Evolutionary conservation across 2,113 vertebrate genomes (phyloP).

Genomic region (Takifugu bimaculatus): DNA sequence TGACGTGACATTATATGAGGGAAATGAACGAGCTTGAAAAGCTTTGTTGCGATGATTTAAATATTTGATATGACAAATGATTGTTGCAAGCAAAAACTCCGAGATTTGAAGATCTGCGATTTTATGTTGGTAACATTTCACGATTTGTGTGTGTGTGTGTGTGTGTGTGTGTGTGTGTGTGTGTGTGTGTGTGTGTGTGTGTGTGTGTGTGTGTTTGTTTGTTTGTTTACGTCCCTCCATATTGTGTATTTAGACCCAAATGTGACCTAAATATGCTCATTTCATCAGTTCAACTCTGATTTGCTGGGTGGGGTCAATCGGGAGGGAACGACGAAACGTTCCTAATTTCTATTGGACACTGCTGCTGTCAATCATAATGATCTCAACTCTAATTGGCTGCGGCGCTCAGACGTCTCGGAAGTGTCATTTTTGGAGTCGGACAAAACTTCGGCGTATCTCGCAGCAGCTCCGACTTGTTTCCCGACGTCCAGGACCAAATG

Average conservation of each 20-base stretch:
- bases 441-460: slow-evolving; percentile 35
- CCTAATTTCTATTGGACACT: slow-evolving; percentile 30
- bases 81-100: neutral
- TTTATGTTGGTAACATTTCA: neutral
- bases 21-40: too few species aligned
- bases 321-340: neutral
- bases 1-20: too few species aligned
- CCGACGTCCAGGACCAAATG: slow-evolving; percentile 33
- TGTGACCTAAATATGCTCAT: neutral
- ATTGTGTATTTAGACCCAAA: too few species aligned
- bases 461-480: slow-evolving; percentile 14
- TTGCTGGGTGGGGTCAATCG: neutral
- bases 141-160: neutral
- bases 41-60: too few species aligned
- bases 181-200: neutral
- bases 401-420: slow-evolving; percentile 30
- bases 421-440: slow-evolving; percentile 57
- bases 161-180: neutral
- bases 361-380: neutral
- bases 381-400: slow-evolving; percentile 45
- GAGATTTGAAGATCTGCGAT: too few species aligned
- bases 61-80: too few species aligned
- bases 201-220: neutral
- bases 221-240: too few species aligned
- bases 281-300: slow-evolving; percentile 17